Percentiles rank a stretch among this genome's conserved stretches.
These are phyloP conservation scores for Scaptomyza pallida DNA, from an alignment of 1,140 invertebrate genomes.

Conservation along the genomic window DNA sequence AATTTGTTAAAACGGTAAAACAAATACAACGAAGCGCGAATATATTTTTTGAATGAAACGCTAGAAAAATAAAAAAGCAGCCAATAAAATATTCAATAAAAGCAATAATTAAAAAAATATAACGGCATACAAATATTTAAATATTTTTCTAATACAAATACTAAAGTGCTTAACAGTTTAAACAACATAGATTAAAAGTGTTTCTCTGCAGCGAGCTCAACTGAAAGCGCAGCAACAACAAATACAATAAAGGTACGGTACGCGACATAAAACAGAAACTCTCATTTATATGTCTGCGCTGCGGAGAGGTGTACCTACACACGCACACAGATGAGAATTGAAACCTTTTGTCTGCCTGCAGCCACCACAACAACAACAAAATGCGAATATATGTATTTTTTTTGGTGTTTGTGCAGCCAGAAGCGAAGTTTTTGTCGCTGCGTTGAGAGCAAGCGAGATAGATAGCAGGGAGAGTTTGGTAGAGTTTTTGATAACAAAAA, in stretches of 20 bases:
- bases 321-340: slow-evolving; percentile 5
- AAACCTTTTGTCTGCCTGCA: slow-evolving; percentile 35
- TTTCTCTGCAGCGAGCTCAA: slow-evolving; percentile 47
- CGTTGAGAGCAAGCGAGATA: slow-evolving; percentile 20
- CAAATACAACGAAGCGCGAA: slow-evolving; percentile 60
- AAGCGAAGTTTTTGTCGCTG: slow-evolving; percentile 50
- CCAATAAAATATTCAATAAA: slow-evolving; percentile 25
- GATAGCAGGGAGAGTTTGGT: slow-evolving; percentile 19
- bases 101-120: slow-evolving; percentile 37
- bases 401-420: slow-evolving; percentile 37
- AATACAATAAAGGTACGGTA: slow-evolving; percentile 55
- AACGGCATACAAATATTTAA: slow-evolving; percentile 21
- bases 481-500: slow-evolving; percentile 19
- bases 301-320: slow-evolving; percentile 16
- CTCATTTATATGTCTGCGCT: slow-evolving; percentile 6
- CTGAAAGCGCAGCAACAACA: slow-evolving; percentile 51
- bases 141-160: neutral
- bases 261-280: neutral
- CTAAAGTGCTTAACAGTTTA: slow-evolving; percentile 65
- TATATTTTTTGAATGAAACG: slow-evolving; percentile 69
- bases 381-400: slow-evolving; percentile 29
- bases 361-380: slow-evolving; percentile 36
- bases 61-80: slow-evolving; percentile 34
- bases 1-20: slow-evolving; percentile 71
- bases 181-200: slow-evolving; percentile 55